Evolutionary conservation across 2,113 vertebrate genomes (phyloP).

Genomic region (Sakesphorus luctuosus): DNA sequence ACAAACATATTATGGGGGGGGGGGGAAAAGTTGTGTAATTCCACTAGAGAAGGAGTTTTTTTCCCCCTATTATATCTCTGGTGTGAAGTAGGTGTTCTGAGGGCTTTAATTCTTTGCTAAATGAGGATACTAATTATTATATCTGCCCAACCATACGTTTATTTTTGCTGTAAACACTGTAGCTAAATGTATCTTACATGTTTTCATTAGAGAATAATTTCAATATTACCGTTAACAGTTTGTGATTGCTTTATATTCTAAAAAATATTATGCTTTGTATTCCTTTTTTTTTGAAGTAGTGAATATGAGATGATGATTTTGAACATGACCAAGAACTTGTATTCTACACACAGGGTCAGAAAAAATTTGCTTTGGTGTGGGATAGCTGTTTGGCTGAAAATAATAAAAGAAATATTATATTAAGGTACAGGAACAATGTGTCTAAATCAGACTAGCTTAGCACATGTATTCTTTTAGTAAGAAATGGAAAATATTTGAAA

Average conservation of each 20-base stretch:
- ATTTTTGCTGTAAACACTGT: background rate
- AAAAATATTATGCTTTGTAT: background rate
- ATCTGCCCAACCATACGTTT: background rate
- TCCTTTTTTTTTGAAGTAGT: background rate
- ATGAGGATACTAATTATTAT: background rate
- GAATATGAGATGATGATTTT: background rate
- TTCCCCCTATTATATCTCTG: background rate
- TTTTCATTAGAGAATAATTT: background rate
- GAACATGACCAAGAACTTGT: background rate
- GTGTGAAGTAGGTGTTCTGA: background rate
- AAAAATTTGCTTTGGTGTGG: background rate
- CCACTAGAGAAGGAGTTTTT: accelerated
- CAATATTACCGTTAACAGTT: background rate
- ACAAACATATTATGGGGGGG: background rate
- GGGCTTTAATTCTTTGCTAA: background rate
- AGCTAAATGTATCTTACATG: background rate
- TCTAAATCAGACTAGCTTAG: background rate
- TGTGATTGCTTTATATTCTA: background rate
- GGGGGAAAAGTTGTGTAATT: background rate
- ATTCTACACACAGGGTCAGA: background rate
- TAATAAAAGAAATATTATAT: background rate
- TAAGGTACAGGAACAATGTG: background rate
- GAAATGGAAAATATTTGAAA: background rate
- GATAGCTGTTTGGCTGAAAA: background rate
- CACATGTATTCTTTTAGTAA: background rate